A percentile compares a stretch with the other conserved stretches of the same genome.
phyloP scores from a whole-genome alignment of 2,888 invertebrate genomes.

The Hipparchia semele region DNA sequence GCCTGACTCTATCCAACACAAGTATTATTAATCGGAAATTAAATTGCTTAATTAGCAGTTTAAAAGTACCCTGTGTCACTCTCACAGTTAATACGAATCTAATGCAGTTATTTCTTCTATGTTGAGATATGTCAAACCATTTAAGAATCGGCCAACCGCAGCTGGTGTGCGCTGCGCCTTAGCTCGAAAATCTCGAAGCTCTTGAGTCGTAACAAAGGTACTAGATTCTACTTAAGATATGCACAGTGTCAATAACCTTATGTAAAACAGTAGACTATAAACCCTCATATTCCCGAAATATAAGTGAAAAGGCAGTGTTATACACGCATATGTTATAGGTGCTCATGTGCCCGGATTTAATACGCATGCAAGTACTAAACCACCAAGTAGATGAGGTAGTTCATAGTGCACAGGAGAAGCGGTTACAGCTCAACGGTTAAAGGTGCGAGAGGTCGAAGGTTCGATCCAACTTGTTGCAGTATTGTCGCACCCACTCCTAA shows the following conservation, averaged over 20 bases:
- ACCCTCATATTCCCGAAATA: slow-evolving; percentile 15
- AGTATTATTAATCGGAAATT: no score
- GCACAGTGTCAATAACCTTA: slow-evolving; percentile 12
- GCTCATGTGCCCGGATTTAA: slow-evolving; percentile 36
- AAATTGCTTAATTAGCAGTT: no score
- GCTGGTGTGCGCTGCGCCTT: no score
- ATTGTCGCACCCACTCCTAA: no score
- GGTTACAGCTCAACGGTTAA: not conserved
- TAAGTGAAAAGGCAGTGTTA: slow-evolving; percentile 37
- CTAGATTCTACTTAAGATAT: slow-evolving; percentile 7
- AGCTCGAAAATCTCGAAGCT: not conserved
- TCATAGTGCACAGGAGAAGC: slow-evolving; percentile 19
- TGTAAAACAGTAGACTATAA: slow-evolving; percentile 20
- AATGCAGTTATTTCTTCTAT: no score
- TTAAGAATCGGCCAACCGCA: no score
- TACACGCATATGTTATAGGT: slow-evolving; percentile 26
- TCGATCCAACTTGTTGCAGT: no score
- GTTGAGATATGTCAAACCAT: no score
- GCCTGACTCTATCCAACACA: no score
- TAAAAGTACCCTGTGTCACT: no score
- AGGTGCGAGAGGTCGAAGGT: no score
- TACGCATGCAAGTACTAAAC: slow-evolving; percentile 40
- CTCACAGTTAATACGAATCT: no score
- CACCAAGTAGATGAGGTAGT: slow-evolving; percentile 17
- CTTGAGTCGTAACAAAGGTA: not conserved